Evolutionary conservation across 2,113 vertebrate species (phyloP), one percentile per base, ranked within the genome.

Genomic region (Antigone vipio): DNA sequence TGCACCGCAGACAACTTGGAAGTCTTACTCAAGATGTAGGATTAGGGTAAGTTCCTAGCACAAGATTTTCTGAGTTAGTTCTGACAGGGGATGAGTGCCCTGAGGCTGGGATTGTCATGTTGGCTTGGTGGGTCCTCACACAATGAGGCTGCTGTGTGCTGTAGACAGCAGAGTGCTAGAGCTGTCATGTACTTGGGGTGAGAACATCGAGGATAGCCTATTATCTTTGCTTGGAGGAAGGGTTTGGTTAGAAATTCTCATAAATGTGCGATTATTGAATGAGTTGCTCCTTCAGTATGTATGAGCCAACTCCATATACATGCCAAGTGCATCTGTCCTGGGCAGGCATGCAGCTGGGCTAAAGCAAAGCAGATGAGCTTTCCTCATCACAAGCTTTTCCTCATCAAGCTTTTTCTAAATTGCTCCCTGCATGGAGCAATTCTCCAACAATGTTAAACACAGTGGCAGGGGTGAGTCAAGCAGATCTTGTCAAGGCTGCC

Each of bases 301-400:
- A 49, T 84, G 66, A 96, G 69, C 87, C 84, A 53, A 72, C 66
- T 72, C 77, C 52, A 56, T 42, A 7, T 56, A 85, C 1, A 2
- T 96, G 93, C 86, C 80, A 74, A 87, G 73, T 64, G 84, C 81
- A 94, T 75, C 87, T 96, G 84, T 89, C 62, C 44, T 68, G 34
- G 45, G 56, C 69, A 72, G 44, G 68, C 56, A 15, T 3, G 24
- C 83, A 81, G 91, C 94, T 95, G 47, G 22, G 84, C 60, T 92
- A 9, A 81, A 85, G 49, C 9, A 67, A 94, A 92, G 81, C 88
- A 94, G 85, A 94, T 75, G 67, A 93, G 78, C 19, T 84, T 84
- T 77, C 80, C n/a, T 91, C 58, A 40, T 88, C 67, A 66, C 82
- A 85, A 60, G 67, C 45, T 90, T 89, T 93, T 94, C 55, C 59